Base-by-base conservation (phyloP, 53 echinoderm and acorn worm species). In the Stichopus horrens region DNA sequence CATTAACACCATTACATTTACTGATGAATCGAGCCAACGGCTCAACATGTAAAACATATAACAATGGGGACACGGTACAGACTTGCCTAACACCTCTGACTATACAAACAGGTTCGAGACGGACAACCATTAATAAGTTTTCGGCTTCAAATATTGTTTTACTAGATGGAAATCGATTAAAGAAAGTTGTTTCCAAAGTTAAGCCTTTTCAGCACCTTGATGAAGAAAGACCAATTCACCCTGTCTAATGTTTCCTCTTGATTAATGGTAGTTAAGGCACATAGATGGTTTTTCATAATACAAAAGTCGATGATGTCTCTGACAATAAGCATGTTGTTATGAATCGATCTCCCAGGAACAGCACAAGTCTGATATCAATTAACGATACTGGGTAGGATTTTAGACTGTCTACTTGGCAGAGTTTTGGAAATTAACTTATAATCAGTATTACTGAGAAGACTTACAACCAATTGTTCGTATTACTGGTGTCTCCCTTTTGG, bases 341-440 rank as follows among this genome's bases (percentile, higher is more conserved):
- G 88, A n/a, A 94, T 92, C 5, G 90, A 89, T n/a, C 94, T 23
- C 18, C 91, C 83, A 8, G 94, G 86, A n/a, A 94, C 90, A 18
- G 81, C 83, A 67, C 92, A 94, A 4, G 88, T 74, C 76, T 92
- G 91, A 51, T 76, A 76, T 3, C 22, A 14, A 66, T 89, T 80
- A 0, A 94, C 57, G 10, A 92, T 76, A 51, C 19, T 55, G 6
- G 53, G 54, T 22, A 91, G 16, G 65, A 63, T 84, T 10, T 58
- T 71, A 55, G 86, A 82, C 6, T 92, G 19, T 9, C 90, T 57
- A 51, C 73, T 37, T 10, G 89, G 88, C 11, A 94, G 60, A 21
- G 88, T 60, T 68, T 92, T 92, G 8, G 94, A 54, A 58, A 92
- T 74, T 8, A 92, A 89, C 73, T 92, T 94, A n/a, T 94, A 92